A percentile compares a stretch with the other conserved stretches of the same genome.
These are phyloP conservation scores for Spea multiplicata DNA, from an alignment of 2,113 vertebrate species.

Conservation along the genomic window DNA sequence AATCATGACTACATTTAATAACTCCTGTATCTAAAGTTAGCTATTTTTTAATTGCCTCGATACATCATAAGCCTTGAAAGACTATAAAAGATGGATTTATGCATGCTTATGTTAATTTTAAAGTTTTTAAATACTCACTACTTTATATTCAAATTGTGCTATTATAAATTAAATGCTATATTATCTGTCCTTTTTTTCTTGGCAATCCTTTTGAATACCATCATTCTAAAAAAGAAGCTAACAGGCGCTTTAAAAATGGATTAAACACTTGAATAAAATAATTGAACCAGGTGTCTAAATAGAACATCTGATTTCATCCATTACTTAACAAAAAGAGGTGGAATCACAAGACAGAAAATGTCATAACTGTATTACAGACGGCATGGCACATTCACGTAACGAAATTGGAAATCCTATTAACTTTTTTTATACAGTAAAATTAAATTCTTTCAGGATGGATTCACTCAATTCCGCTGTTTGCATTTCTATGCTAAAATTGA, in stretches of 20 bases:
- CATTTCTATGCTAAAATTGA: too few relatives aligned
- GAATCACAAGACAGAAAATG: slow-evolving; percentile 1
- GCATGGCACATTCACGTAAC: too few relatives aligned
- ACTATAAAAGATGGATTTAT: neutral
- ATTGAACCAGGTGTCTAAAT: slow-evolving; percentile 19
- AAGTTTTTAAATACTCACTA: neutral
- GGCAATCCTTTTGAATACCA: neutral
- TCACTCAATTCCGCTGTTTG: too few relatives aligned
- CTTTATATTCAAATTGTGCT: neutral
- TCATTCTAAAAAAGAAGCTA: slow-evolving; percentile 16
- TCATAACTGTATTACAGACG: too few relatives aligned
- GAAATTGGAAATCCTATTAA: too few relatives aligned
- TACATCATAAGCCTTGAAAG: too few relatives aligned
- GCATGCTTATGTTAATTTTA: neutral
- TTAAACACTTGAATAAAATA: neutral
- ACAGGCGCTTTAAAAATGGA: neutral
- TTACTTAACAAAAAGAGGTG: neutral
- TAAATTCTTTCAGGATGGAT: too few relatives aligned
- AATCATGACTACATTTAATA: too few relatives aligned
- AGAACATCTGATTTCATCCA: neutral
- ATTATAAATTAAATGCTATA: neutral
- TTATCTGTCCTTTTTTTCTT: neutral
- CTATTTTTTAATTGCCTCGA: too few relatives aligned
- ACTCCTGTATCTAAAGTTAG: too few relatives aligned
- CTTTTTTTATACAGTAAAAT: too few relatives aligned